phyloP scores from a whole-genome alignment of 1,140 invertebrate genomes.

The Listronotus bonariensis region DNA sequence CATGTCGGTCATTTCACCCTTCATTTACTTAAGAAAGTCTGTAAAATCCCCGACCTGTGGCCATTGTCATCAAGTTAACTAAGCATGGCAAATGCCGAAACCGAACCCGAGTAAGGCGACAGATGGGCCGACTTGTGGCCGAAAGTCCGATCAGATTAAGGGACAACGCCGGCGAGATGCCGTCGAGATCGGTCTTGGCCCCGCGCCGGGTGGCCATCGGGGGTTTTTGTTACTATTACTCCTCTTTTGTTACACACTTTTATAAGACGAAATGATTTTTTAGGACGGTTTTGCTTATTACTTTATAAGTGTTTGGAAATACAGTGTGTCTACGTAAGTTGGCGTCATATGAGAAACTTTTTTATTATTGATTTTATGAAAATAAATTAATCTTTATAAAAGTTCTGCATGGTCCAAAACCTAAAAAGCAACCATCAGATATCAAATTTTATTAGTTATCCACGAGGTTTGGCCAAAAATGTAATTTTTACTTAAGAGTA shows the following conservation, averaged over 20 bases:
- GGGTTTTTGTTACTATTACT: neutral
- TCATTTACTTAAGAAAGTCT: conserved; percentile 12
- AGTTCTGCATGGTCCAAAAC: no score
- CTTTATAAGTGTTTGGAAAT: no score
- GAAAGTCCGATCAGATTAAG: conserved; percentile 16
- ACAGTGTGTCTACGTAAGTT: no score
- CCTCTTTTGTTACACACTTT: neutral
- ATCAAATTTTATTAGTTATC: no score
- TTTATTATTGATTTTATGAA: no score
- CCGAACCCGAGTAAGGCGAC: conserved; percentile 5
- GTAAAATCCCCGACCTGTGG: conserved; percentile 15
- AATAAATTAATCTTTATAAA: no score
- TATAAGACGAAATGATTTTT: no score
- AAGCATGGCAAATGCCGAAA: conserved; percentile 17
- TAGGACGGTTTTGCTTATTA: no score
- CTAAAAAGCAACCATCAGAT: no score
- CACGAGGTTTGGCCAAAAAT: no score
- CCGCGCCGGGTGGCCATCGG: conserved; percentile 1
- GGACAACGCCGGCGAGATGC: neutral
- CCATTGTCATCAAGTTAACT: conserved; percentile 16
- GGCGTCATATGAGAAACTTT: no score
- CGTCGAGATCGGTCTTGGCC: neutral
- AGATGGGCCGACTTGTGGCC: conserved; percentile 14
- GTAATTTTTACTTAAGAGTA: no score
- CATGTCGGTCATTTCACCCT: conserved; percentile 12